These are phyloP conservation scores for Agrilus planipennis DNA, from an alignment of 1,140 invertebrate species.

Conservation along the genomic window DNA sequence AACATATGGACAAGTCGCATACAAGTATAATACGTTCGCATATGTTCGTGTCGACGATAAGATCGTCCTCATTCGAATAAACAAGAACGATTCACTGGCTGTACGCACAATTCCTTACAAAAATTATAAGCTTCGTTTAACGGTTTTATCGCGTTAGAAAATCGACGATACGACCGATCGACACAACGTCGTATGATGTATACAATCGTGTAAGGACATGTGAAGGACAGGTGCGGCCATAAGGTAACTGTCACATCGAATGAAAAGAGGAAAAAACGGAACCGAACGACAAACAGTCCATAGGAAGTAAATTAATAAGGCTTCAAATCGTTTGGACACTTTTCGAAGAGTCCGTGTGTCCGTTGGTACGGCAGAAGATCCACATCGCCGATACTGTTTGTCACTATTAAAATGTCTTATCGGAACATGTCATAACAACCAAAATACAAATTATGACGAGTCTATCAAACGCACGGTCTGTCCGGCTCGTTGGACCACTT, in stretches of 20 bases:
- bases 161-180: no score
- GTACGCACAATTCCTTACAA: no score
- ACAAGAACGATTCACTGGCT: no score
- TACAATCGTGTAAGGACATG: no score
- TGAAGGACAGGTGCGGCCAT: not conserved
- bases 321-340: not conserved
- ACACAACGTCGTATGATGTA: no score
- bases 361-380: not conserved
- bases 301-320: slow-evolving; percentile 1
- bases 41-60: no score
- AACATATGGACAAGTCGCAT: no score
- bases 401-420: slow-evolving; percentile 9
- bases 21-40: no score
- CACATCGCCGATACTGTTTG: slow-evolving; percentile 3
- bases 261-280: not conserved
- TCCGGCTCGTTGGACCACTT: not conserved
- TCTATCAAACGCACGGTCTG: not conserved
- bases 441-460: slow-evolving; percentile 2
- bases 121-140: no score
- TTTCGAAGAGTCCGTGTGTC: not conserved
- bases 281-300: no score
- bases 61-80: no score
- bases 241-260: slow-evolving; percentile 1
- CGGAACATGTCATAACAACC: slow-evolving; percentile 6
- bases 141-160: no score